These are phyloP conservation scores for Pseudoatta argentina DNA, from an alignment of 1,140 invertebrate genomes.

Conservation along the genomic window DNA sequence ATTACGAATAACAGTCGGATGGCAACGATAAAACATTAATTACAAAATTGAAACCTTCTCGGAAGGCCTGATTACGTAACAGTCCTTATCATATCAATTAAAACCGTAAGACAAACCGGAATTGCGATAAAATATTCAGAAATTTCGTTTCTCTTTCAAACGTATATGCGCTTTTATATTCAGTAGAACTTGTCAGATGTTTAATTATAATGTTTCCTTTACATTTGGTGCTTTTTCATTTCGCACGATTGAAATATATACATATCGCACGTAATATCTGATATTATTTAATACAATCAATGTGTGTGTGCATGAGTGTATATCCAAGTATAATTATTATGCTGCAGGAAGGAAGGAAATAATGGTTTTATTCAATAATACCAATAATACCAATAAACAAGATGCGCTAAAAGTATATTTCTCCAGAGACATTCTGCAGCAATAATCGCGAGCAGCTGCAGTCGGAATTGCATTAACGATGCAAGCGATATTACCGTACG, in stretches of 20 bases:
- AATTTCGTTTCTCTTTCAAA: background rate
- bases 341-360: background rate
- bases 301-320: background rate
- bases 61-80: background rate
- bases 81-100: too few relatives aligned
- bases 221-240: background rate
- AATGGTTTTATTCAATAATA: background rate
- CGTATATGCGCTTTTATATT: background rate
- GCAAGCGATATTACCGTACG: constrained; percentile 6
- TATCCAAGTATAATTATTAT: background rate
- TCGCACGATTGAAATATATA: background rate
- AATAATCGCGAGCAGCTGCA: constrained; percentile 28
- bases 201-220: background rate
- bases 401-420: constrained; percentile 32
- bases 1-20: background rate
- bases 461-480: background rate
- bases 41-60: background rate
- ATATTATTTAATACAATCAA: background rate
- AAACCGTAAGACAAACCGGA: too few relatives aligned
- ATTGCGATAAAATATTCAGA: background rate
- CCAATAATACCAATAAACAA: constrained; percentile 19
- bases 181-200: background rate
- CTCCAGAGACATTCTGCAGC: constrained; percentile 7
- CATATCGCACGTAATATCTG: background rate
- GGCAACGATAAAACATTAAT: background rate